Evolutionary conservation across 2,888 invertebrate genomes (phyloP).

Genomic region (Ophion ellenae): DNA sequence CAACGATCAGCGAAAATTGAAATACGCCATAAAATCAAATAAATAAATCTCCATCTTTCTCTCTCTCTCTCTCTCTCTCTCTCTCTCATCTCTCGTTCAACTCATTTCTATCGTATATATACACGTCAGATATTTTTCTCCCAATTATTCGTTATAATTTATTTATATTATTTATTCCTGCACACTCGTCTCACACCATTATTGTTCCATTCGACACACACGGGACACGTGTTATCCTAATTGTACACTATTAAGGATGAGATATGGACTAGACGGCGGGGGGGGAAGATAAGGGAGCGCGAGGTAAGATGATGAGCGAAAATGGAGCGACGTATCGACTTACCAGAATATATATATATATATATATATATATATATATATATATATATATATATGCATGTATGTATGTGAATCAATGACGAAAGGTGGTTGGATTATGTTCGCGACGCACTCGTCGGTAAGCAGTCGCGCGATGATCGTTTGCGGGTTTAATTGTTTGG

Average conservation of each 20-base stretch:
- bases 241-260: constrained; percentile 56
- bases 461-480: constrained; percentile 13
- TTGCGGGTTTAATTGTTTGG: constrained; percentile 11
- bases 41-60: not conserved
- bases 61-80: constrained; percentile 7
- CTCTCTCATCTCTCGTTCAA: constrained; percentile 1
- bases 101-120: constrained; percentile 9
- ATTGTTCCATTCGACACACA: constrained; percentile 57
- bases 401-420: constrained; percentile 21
- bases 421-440: not conserved
- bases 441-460: not conserved
- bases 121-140: constrained; percentile 34
- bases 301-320: not conserved
- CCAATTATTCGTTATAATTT: constrained; percentile 35
- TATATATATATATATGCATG: too few species aligned
- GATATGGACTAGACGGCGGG: constrained; percentile 59
- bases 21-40: constrained; percentile 13
- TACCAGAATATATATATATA: constrained; percentile 4
- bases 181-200: constrained; percentile 50
- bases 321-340: constrained; percentile 7
- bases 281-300: constrained; percentile 9
- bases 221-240: constrained; percentile 54
- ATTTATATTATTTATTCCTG: constrained; percentile 45
- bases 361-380: too few species aligned
- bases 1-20: not conserved